Percentiles rank a stretch among this genome's conserved stretches.
phyloP scores from a whole-genome alignment of 2,113 vertebrate species.

The Nesoenas mayeri region DNA sequence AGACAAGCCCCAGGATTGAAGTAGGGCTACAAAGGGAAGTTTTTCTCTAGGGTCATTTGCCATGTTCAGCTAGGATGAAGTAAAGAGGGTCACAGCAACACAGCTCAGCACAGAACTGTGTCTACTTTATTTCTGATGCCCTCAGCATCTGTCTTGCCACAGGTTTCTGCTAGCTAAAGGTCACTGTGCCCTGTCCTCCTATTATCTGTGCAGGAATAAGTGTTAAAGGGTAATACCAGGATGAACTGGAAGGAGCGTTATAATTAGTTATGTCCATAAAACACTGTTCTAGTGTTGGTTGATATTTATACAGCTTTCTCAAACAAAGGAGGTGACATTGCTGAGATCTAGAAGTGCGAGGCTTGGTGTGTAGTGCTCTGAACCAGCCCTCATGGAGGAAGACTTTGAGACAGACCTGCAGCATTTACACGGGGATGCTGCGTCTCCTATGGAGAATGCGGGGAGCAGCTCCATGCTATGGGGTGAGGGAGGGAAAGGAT shows the following conservation, averaged over 20 bases:
- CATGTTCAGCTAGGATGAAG: neutral
- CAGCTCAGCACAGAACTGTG: neutral
- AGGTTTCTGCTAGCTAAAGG: neutral
- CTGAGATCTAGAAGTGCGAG: neutral
- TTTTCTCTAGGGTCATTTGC: neutral
- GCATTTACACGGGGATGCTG: neutral
- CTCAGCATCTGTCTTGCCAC: neutral
- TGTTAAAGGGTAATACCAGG: neutral
- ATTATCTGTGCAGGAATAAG: neutral
- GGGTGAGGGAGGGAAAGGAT: neutral
- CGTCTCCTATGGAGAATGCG: neutral
- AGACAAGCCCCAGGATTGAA: neutral
- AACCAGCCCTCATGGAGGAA: fast-evolving
- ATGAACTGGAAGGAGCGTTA: neutral
- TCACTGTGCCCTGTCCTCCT: neutral
- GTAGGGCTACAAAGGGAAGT: neutral
- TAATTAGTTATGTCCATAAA: neutral
- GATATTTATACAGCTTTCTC: neutral
- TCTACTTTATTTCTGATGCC: neutral
- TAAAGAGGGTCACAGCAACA: neutral
- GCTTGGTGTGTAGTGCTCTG: too few species aligned
- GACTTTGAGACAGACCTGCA: neutral
- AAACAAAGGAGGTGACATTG: neutral
- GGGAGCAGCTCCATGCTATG: neutral
- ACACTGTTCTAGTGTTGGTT: neutral